These are phyloP conservation scores for Eupithecia exiguata DNA, from an alignment of 2,888 invertebrate species.

Conservation along the genomic window DNA sequence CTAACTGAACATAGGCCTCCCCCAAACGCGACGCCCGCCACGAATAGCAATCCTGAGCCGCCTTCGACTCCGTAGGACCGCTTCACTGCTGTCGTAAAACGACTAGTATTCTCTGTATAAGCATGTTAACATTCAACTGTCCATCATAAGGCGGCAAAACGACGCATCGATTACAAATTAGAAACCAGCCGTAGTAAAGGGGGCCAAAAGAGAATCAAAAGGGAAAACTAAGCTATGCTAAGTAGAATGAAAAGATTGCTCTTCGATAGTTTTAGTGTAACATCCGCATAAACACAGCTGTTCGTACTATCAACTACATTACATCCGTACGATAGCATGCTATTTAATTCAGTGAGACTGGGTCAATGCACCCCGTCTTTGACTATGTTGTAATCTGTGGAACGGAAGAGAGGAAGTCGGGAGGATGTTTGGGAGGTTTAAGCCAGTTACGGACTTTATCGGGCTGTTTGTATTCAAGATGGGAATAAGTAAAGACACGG, in stretches of 20 bases:
- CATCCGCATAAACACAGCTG: constrained; percentile 31
- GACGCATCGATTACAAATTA: background rate
- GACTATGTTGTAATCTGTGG: constrained; percentile 26
- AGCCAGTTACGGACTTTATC: constrained; percentile 37
- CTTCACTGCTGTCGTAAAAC: background rate
- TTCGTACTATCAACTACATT: constrained; percentile 20
- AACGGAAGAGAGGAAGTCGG: constrained; percentile 44
- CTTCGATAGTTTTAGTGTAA: constrained; percentile 6
- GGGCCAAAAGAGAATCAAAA: background rate
- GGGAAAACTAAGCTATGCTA: background rate
- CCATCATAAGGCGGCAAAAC: background rate
- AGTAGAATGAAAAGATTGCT: background rate
- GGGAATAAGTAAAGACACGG: constrained; percentile 1
- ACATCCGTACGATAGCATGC: constrained; percentile 27
- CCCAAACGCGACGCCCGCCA: too few species aligned
- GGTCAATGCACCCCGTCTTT: constrained; percentile 39
- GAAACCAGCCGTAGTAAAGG: background rate
- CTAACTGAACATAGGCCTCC: too few species aligned
- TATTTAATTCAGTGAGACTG: constrained; percentile 21
- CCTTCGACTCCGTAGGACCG: too few species aligned
- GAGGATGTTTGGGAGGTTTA: constrained; percentile 36
- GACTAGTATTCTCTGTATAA: background rate
- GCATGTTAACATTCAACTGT: background rate
- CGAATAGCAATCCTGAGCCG: too few species aligned
- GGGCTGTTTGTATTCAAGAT: constrained; percentile 39